Evolutionary conservation across 2,797 vertebrate genomes (phyloP), one percentile per base, ranked within the genome.

Genomic region (Pygocentrus nattereri): DNA sequence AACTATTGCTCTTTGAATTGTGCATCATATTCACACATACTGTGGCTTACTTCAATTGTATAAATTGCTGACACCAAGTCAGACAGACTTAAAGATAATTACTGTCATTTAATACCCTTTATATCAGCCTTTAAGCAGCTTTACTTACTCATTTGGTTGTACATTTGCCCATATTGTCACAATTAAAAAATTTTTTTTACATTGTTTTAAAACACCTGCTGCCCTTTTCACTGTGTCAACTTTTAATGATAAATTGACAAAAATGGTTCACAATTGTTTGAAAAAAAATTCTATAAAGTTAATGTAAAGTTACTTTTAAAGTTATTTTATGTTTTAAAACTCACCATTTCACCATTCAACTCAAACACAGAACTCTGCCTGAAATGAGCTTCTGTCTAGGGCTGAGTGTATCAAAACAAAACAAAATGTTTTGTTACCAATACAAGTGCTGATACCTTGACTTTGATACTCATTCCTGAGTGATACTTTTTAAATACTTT

Each of bases 41-140:
- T 64, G 16, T 31, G 10, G 7, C 19, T 38, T 41, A 38, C 12
- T 67, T 38, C 0, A 11, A 19, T 12, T 41, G 62, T 65, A 21
- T 65, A n/a, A 67, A 10, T 41, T 44, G 65, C 38, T 44, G 65
- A 68, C 65, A 34, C 58, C 0, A 30, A n/a, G 47, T 79, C 6
- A 21, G n/a, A 54, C 25, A 44, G 38, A 3, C 3, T 44, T 65
- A 56, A 16, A 8, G 73, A 12, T n/a, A 52, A 19, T 31, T 15
- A 74, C 23, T 73, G 47, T 52, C 25, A 30, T 30, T 8, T 41
- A 4, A 47, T 30, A 67, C 61, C 8, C 23, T 44, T 52, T 69
- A 62, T 7, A 47, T 59, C 21, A 64, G 58, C 31, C 50, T 74
- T 41, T 74, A 78, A 68, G 54, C 21, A 62, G 62, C 21, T 38